A percentile compares a stretch with the other conserved stretches of the same genome.
phyloP scores from a whole-genome alignment of 2,113 vertebrate species.

The Ophiodon elongatus region DNA sequence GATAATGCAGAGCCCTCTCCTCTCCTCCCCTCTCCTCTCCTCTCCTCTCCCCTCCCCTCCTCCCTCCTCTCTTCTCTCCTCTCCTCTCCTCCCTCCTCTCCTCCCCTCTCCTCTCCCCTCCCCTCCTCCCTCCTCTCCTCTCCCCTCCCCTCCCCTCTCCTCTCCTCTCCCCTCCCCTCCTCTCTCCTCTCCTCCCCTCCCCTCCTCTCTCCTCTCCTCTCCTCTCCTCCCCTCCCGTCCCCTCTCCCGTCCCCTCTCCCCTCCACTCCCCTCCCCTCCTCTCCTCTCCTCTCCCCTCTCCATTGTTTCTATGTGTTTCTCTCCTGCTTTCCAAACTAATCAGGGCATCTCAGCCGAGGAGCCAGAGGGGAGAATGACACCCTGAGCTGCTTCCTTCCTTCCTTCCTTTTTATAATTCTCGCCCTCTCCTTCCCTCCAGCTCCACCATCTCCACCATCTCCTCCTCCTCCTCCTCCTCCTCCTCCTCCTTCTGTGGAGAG shows the following conservation, averaged over 20 bases:
- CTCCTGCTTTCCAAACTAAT: slow-evolving; percentile 61
- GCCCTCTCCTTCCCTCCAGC: neutral
- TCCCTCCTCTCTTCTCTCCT: neutral
- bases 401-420: neutral
- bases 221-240: neutral
- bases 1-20: neutral
- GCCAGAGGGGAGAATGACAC: slow-evolving; percentile 44
- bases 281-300: neutral
- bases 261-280: too few species aligned
- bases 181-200: too few species aligned
- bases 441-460: neutral
- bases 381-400: slow-evolving; percentile 30
- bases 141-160: too few species aligned
- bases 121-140: slow-evolving; percentile 1
- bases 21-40: slow-evolving; percentile 13
- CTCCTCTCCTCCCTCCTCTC: neutral
- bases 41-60: neutral
- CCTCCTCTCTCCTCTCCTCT: neutral
- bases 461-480: neutral
- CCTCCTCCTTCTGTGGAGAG: slow-evolving; percentile 1
- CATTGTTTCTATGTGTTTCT: neutral
- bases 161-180: too few species aligned
- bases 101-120: neutral
- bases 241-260: too few species aligned
- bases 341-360: slow-evolving; percentile 56